phyloP scores from a whole-genome alignment of 2,888 invertebrate genomes.

The Hecatera dysodea region DNA sequence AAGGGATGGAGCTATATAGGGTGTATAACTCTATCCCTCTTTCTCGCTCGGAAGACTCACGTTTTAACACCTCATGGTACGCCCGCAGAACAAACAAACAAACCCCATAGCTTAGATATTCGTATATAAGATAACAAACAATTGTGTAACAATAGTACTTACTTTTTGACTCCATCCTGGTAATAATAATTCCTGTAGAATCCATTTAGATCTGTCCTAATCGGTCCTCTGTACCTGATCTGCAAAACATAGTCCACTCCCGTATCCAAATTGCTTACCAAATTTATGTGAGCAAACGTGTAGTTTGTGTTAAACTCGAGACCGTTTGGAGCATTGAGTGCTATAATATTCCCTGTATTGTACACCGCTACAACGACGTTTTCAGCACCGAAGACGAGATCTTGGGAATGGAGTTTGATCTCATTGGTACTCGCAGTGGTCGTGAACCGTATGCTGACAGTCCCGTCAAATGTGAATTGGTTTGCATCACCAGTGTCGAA shows the following conservation, averaged over 20 bases:
- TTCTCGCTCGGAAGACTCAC: no score
- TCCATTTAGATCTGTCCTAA: conserved; percentile 90
- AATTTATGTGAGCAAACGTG: conserved; percentile 87
- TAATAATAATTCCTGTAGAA: conserved; percentile 92
- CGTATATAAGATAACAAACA: no score
- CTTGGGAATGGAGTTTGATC: conserved; percentile 85
- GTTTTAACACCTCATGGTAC: no score
- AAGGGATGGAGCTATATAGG: no score
- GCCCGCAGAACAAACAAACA: no score
- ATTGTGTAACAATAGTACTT: conserved; percentile 70
- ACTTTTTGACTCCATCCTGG: conserved; percentile 88
- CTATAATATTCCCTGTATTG: conserved; percentile 66
- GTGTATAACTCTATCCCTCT: no score
- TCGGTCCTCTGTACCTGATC: conserved; percentile 89
- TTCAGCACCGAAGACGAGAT: conserved; percentile 73
- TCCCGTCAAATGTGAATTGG: conserved; percentile 87
- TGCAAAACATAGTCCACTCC: conserved; percentile 84
- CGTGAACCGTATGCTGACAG: conserved; percentile 82
- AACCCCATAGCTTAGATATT: no score
- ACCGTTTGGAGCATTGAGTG: conserved; percentile 70
- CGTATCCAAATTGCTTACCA: conserved; percentile 77
- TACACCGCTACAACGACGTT: conserved; percentile 70
- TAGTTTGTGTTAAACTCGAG: conserved; percentile 80
- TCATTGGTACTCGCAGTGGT: conserved; percentile 73
- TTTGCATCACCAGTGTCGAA: conserved; percentile 82